Evolutionary conservation across 2,888 invertebrate species (phyloP).

Genomic region (Nomada hirtipes): DNA sequence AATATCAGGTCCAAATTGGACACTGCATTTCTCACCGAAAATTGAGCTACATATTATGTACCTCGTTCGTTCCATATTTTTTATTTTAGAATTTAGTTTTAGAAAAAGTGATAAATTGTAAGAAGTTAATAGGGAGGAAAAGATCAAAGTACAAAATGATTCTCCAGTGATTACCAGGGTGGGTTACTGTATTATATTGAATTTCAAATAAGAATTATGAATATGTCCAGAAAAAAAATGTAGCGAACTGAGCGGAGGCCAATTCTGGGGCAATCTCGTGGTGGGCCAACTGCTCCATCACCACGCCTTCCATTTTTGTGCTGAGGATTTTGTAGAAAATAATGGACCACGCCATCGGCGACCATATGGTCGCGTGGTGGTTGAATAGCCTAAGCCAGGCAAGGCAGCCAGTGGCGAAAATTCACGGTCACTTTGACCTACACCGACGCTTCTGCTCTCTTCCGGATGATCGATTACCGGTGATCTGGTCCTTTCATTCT

Average conservation of each 20-base stretch:
- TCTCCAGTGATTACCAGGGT: slow-evolving; percentile 28
- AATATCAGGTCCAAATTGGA: too few relatives aligned
- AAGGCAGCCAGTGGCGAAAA: slow-evolving; percentile 58
- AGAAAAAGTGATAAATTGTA: not conserved
- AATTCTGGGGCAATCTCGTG: slow-evolving; percentile 83
- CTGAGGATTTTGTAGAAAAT: slow-evolving; percentile 74
- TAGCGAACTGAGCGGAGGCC: slow-evolving; percentile 65
- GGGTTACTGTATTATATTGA: slow-evolving; percentile 64
- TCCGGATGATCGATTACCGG: slow-evolving; percentile 67
- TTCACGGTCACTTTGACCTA: slow-evolving; percentile 66
- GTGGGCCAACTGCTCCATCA: slow-evolving; percentile 62
- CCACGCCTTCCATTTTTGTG: slow-evolving; percentile 42
- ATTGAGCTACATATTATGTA: too few relatives aligned
- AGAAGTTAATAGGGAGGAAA: slow-evolving; percentile 20
- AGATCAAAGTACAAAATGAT: not conserved
- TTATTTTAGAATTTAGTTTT: too few relatives aligned
- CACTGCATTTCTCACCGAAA: too few relatives aligned
- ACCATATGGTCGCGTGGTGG: slow-evolving; percentile 81
- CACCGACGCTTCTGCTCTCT: slow-evolving; percentile 58
- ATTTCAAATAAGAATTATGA: slow-evolving; percentile 84
- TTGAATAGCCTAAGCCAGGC: slow-evolving; percentile 33
- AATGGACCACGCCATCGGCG: slow-evolving; percentile 81
- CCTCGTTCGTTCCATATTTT: too few relatives aligned
- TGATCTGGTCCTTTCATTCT: slow-evolving; percentile 24
- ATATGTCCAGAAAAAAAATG: slow-evolving; percentile 75